Percentiles rank a stretch among this genome's conserved stretches.
Conservation (phyloP, 64 coral and sea anemone species). For the Pocillopora damicornis region DNA sequence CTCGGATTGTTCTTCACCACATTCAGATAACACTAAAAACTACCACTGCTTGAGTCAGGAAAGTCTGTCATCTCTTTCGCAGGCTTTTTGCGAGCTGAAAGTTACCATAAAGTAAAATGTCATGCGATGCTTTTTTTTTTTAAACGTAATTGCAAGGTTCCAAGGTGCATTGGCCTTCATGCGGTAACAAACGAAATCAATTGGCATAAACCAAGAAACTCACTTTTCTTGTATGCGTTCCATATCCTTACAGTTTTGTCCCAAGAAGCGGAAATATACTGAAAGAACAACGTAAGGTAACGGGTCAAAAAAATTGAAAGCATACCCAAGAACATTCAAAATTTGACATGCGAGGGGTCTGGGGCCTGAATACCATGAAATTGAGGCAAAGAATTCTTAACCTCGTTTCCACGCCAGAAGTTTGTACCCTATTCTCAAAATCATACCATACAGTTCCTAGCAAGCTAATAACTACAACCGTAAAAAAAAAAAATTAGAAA, state of each 20-base stretch:
- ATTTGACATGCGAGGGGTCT: not conserved
- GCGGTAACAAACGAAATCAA: too few relatives aligned
- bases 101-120: not conserved
- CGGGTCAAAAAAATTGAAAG: not conserved
- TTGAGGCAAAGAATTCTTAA: too few relatives aligned
- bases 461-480: not conserved
- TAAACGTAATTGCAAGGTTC: too few relatives aligned
- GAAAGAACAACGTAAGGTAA: not conserved
- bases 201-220: slow-evolving; percentile 3
- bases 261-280: slow-evolving; percentile 98
- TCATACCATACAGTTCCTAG: not conserved
- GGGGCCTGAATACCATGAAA: too few relatives aligned
- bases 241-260: slow-evolving; percentile 97
- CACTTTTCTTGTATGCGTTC: slow-evolving; percentile 97
- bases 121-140: not conserved
- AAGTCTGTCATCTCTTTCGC: not conserved
- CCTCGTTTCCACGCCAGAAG: too few relatives aligned
- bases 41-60: not conserved
- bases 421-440: not conserved
- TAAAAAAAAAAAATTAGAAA: not conserved
- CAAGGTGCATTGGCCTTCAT: too few relatives aligned
- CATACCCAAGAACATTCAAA: not conserved
- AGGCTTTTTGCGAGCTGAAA: slow-evolving; percentile 40
- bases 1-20: too few relatives aligned
- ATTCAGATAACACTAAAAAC: not conserved